Conservation (phyloP, 2,113 vertebrate species). For the Hymenochirus boettgeri region DNA sequence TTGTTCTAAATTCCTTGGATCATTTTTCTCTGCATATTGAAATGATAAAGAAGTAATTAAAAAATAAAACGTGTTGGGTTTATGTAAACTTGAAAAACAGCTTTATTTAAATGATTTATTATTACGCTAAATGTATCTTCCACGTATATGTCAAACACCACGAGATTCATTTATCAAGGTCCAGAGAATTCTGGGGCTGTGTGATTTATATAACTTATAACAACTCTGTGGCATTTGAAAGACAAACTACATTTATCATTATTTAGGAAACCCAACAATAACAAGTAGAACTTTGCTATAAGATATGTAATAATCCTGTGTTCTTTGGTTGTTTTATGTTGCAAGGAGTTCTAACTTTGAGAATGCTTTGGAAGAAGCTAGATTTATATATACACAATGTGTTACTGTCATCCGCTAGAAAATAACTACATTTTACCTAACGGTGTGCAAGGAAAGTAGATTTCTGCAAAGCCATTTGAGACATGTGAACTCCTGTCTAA, state of each 20-base stretch:
- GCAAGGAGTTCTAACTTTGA: too few species aligned
- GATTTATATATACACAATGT: too few species aligned
- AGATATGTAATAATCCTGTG: too few species aligned
- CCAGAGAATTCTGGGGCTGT: slow-evolving; percentile 1
- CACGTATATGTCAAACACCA: not conserved
- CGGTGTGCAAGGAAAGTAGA: too few species aligned
- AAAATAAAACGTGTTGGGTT: slow-evolving; percentile 3
- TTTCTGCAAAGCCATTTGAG: too few species aligned
- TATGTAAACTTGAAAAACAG: slow-evolving; percentile 17
- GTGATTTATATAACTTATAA: slow-evolving; percentile 35
- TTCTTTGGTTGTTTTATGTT: too few species aligned
- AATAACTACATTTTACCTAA: too few species aligned
- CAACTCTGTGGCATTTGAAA: slow-evolving; percentile 27
- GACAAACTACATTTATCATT: slow-evolving; percentile 29
- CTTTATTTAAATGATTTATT: slow-evolving; percentile 20
- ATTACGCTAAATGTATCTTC: slow-evolving; percentile 15
- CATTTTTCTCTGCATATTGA: not conserved
- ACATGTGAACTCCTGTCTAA: too few species aligned
- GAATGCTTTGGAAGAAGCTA: too few species aligned
- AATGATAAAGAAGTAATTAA: slow-evolving; percentile 9
- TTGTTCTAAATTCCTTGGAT: not conserved
- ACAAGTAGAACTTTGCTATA: too few species aligned
- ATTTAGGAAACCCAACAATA: slow-evolving; percentile 3
- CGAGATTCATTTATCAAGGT: slow-evolving; percentile 29
- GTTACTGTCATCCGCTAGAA: too few species aligned